Base-by-base conservation (phyloP, 1,140 invertebrate species). In the Leptonema lineaticorne region DNA sequence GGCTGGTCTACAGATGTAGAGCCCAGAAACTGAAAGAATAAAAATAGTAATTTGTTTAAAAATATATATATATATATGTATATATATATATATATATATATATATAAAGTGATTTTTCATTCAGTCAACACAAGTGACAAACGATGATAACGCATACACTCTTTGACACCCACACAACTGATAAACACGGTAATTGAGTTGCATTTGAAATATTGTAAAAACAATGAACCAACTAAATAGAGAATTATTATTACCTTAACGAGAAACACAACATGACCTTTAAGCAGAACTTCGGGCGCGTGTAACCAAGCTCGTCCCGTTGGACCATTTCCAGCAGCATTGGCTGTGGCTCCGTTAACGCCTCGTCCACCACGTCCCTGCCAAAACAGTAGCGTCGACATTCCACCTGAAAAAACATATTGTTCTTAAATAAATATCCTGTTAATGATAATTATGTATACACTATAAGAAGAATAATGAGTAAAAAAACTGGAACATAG, bases 201-300 rank as follows among this genome's bases (percentile, higher is more conserved):
- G 30, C 5, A 33, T 6, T 33, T 11, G 5, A 72, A 59, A 18
- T 22, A 45, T 20, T 27, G 14, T 30, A 24, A 16, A 48, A 8
- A 48, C 60, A 68, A 33, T 33, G 30, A 33, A 33, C n/a, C 7
- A 48, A 7, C 5, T 48, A 48, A 5, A 48, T 16, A 48, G 5
- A 48, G 26, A 6, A 14, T 48, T 16, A 16, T 48, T 33, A 78
- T 81, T 85, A 96, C 94, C 89, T 98, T 98, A 79, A 98, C 95
- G 83, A 96, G 88, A 86, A 97, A 98, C 37, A 93, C 93, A 71
- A 97, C 94, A 77, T 97, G 95, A 63, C 95, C 95, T 80, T 91
- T 94, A 75, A 94, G 89, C 5, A 98, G 84, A n/a, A 93, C 86
- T 75, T 97, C 95, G 28, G 95, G 92, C 67, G 93, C 89, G 82